Conservation (phyloP, 2,888 invertebrate genomes). For the Heliconius ismenius region DNA sequence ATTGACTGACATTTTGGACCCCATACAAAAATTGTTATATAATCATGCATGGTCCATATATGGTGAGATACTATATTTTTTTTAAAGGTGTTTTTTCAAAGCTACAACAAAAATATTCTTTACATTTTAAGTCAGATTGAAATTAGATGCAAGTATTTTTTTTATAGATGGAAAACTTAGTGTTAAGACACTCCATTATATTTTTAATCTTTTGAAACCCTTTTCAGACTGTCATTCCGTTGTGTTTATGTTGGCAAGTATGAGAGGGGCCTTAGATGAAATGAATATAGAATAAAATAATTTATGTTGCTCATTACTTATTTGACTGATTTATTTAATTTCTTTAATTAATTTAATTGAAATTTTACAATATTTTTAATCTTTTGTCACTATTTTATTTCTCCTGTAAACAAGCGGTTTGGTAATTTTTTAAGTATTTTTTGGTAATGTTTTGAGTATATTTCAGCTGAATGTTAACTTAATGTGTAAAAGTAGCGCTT, state of each 20-base stretch:
- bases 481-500: slow-evolving; percentile 62
- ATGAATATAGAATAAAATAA: slow-evolving; percentile 21
- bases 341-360: not conserved
- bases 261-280: slow-evolving; percentile 38
- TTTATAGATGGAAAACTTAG: too few species aligned
- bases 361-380: not conserved
- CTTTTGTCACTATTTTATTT: not conserved
- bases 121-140: too few species aligned
- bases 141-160: too few species aligned
- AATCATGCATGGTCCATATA: too few species aligned
- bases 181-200: too few species aligned
- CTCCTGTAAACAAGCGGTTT: not conserved
- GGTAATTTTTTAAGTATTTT: slow-evolving; percentile 39
- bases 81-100: too few species aligned
- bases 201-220: not conserved
- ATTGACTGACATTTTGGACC: slow-evolving; percentile 2
- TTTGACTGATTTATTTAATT: slow-evolving; percentile 23
- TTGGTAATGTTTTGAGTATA: slow-evolving; percentile 19
- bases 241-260: slow-evolving; percentile 35
- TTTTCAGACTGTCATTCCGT: slow-evolving; percentile 3
- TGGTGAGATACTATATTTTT: too few species aligned
- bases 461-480: slow-evolving; percentile 58
- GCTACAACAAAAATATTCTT: too few species aligned
- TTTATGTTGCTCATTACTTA: not conserved
- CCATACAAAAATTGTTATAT: not conserved